These are phyloP conservation scores for Cyclophora punctaria DNA, from an alignment of 2,888 invertebrate species.

Conservation along the genomic window DNA sequence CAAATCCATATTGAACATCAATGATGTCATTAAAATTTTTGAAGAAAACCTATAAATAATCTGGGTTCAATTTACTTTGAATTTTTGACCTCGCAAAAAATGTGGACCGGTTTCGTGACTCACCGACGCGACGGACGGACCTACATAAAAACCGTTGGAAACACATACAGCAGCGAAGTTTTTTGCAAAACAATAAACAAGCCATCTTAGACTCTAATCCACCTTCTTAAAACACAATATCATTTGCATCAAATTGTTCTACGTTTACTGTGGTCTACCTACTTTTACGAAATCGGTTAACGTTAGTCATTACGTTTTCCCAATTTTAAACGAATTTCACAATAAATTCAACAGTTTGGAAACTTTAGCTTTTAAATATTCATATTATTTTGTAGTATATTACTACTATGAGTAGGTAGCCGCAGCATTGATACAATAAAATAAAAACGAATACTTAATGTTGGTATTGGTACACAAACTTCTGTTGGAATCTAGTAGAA, in stretches of 20 bases:
- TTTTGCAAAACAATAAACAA: neutral
- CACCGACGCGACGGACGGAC: conserved; percentile 11
- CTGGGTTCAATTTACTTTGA: conserved; percentile 12
- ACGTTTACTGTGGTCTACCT: neutral
- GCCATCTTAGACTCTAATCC: neutral
- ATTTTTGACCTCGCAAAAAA: conserved; percentile 12
- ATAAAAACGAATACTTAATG: no score
- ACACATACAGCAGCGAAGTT: neutral
- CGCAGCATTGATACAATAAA: no score
- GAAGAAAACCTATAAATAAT: neutral
- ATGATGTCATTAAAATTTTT: no score
- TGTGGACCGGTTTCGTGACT: conserved; percentile 23
- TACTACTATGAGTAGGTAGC: no score
- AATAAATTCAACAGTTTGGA: no score
- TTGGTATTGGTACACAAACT: no score
- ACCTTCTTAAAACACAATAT: neutral
- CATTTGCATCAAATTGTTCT: neutral
- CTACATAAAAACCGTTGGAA: neutral
- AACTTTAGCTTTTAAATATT: no score
- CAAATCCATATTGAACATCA: no score
- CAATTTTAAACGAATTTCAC: no score
- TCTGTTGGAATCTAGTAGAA: no score
- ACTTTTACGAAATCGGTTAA: neutral
- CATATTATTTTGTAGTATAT: no score
- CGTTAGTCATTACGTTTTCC: no score